phyloP scores from a whole-genome alignment of 2,797 vertebrate species.

The Mastacembelus armatus region DNA sequence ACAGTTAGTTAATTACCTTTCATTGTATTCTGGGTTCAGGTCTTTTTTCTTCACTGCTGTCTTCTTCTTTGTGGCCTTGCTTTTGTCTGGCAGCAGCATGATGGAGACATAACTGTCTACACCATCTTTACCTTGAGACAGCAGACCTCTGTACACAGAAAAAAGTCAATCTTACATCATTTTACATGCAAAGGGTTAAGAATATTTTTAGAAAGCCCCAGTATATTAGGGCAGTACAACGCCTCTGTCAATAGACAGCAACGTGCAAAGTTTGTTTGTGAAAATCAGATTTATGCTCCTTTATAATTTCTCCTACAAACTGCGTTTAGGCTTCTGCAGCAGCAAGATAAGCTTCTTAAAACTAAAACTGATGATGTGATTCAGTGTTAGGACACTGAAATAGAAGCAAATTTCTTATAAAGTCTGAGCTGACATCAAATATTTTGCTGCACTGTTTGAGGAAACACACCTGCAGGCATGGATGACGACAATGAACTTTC shows the following conservation, averaged over 20 bases:
- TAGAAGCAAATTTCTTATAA: too few species aligned
- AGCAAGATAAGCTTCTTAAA: too few species aligned
- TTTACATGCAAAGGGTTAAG: not conserved
- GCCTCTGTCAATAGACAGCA: too few species aligned
- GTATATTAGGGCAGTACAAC: not conserved
- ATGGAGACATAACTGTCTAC: slow-evolving; percentile 91
- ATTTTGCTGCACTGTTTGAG: too few species aligned
- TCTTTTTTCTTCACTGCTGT: slow-evolving; percentile 89
- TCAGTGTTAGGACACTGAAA: too few species aligned
- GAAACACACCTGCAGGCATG: slow-evolving; percentile 88
- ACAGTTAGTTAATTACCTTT: slow-evolving; percentile 80
- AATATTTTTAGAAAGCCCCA: not conserved
- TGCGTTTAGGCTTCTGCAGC: too few species aligned
- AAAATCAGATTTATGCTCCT: too few species aligned
- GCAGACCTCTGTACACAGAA: slow-evolving; percentile 80
- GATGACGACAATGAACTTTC: slow-evolving; percentile 83
- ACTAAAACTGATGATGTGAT: too few species aligned
- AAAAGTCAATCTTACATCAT: not conserved
- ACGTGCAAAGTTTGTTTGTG: too few species aligned
- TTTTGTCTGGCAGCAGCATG: slow-evolving; percentile 92
- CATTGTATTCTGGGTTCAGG: slow-evolving; percentile 90
- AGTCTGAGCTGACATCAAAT: too few species aligned
- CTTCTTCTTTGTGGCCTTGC: slow-evolving; percentile 91
- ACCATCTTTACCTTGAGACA: slow-evolving; percentile 83
- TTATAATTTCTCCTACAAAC: too few species aligned